Percentiles rank a stretch among this genome's conserved stretches.
phyloP scores from a whole-genome alignment of 2,888 invertebrate genomes.

The Cordylochernes scorpioides region DNA sequence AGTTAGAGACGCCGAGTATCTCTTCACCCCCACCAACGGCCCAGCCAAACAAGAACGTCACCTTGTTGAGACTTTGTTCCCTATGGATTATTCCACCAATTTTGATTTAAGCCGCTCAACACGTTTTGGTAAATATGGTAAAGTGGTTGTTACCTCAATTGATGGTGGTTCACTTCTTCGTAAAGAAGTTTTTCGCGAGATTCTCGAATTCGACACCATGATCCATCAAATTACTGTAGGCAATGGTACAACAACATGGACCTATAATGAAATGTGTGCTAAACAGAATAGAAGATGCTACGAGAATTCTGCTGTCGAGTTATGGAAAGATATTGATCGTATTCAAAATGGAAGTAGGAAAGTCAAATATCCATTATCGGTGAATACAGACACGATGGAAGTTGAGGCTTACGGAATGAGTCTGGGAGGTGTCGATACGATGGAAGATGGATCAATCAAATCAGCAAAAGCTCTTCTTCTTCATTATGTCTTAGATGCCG shows the following conservation, averaged over 20 bases:
- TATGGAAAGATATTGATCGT: constrained; percentile 53
- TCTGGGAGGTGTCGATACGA: constrained; percentile 57
- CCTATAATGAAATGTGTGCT: constrained; percentile 58
- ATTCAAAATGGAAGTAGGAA: constrained; percentile 48
- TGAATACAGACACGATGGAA: constrained; percentile 66
- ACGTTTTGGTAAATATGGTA: constrained; percentile 63
- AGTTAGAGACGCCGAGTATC: constrained; percentile 73
- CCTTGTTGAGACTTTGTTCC: constrained; percentile 53
- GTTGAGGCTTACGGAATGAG: constrained; percentile 58
- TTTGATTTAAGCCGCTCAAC: constrained; percentile 68
- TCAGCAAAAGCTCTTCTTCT: constrained; percentile 66
- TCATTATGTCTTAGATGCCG: constrained; percentile 50
- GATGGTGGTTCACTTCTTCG: constrained; percentile 54
- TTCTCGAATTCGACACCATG: constrained; percentile 42
- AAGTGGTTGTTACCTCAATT: constrained; percentile 52
- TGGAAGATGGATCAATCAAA: constrained; percentile 43
- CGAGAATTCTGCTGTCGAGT: constrained; percentile 52
- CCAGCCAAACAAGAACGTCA: constrained; percentile 40
- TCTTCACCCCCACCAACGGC: constrained; percentile 65
- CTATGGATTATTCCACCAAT: constrained; percentile 56
- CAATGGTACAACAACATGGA: constrained; percentile 34
- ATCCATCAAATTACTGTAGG: constrained; percentile 47
- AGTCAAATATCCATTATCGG: constrained; percentile 63
- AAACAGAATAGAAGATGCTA: constrained; percentile 58
- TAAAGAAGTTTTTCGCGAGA: constrained; percentile 46